Percentiles rank a stretch among this genome's conserved stretches.
Evolutionary conservation across 92 coral and sea anemone genomes (phyloP).

Genomic region (Phenganax stokvisi): DNA sequence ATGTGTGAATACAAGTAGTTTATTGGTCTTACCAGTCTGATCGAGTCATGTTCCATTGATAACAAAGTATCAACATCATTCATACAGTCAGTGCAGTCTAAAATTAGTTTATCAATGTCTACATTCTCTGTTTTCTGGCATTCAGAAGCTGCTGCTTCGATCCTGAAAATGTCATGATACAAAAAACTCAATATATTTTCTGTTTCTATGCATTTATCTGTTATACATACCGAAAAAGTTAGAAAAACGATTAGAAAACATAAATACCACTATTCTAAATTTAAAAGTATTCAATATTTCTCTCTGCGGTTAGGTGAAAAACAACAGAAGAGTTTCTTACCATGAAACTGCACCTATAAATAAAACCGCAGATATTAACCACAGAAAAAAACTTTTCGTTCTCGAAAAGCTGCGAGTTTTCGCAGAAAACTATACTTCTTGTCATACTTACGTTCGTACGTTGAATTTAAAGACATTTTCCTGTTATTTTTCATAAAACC

Average conservation of each 20-base stretch:
- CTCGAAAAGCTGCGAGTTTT: neutral
- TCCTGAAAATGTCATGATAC: conserved; percentile 41
- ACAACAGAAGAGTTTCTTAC: neutral
- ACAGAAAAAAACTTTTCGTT: neutral
- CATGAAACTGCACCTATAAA: conserved; percentile 30
- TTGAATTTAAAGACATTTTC: conserved; percentile 25
- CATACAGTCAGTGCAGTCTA: conserved; percentile 59
- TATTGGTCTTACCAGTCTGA: conserved; percentile 53
- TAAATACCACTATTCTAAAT: too few species aligned
- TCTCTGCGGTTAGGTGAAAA: neutral
- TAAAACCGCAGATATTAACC: neutral
- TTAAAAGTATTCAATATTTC: too few species aligned
- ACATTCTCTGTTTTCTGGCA: conserved; percentile 74
- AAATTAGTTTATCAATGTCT: conserved; percentile 64
- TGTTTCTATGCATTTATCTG: neutral
- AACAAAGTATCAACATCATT: conserved; percentile 59
- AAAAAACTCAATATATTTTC: neutral
- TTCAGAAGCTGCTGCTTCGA: conserved; percentile 82
- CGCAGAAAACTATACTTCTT: neutral
- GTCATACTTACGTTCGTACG: conserved; percentile 24
- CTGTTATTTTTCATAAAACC: neutral
- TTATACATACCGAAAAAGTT: neutral
- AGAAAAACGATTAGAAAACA: neutral
- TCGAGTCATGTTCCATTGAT: conserved; percentile 58
- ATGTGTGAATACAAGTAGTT: neutral